A percentile compares a stretch with the other conserved stretches of the same genome.
Conservation (phyloP, 2,888 invertebrate species). For the Leucania comma region DNA sequence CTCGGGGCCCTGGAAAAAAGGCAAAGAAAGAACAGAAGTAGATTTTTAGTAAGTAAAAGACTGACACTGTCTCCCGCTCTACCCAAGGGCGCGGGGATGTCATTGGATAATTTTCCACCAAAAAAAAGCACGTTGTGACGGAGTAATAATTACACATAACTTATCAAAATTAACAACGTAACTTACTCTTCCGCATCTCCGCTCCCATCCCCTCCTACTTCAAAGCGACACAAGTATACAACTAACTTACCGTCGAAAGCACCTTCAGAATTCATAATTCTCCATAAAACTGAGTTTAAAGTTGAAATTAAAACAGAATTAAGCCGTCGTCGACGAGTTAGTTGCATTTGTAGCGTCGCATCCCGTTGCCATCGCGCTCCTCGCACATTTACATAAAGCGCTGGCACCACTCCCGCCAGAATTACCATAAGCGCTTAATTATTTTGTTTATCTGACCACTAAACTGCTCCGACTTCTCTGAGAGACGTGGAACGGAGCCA, state of each 20-base stretch:
- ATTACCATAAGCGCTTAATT: conserved; percentile 85
- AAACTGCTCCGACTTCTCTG: conserved; percentile 78
- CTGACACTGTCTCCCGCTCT: too few relatives aligned
- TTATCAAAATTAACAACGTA: conserved; percentile 14
- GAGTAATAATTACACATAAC: too few relatives aligned
- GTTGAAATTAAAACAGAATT: conserved; percentile 77
- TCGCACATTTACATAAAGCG: conserved; percentile 74
- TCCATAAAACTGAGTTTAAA: conserved; percentile 71
- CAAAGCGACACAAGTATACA: conserved; percentile 40
- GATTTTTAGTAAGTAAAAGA: too few relatives aligned
- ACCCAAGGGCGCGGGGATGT: too few relatives aligned
- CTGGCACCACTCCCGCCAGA: conserved; percentile 66
- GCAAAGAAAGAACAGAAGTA: too few relatives aligned
- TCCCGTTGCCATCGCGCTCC: conserved; percentile 42
- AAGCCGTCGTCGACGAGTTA: conserved; percentile 71
- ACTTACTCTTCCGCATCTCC: not conserved
- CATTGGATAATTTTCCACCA: too few relatives aligned
- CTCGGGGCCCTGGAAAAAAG: too few relatives aligned
- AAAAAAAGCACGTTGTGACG: too few relatives aligned
- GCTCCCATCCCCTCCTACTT: conserved; percentile 8
- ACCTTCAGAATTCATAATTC: conserved; percentile 72
- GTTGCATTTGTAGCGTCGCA: conserved; percentile 72
- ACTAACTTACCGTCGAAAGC: conserved; percentile 43
- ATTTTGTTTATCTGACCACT: conserved; percentile 88
- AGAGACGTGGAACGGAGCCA: conserved; percentile 71